These are phyloP conservation scores for Drosophila pegasa DNA, from an alignment of 2,888 invertebrate species.

Conservation along the genomic window DNA sequence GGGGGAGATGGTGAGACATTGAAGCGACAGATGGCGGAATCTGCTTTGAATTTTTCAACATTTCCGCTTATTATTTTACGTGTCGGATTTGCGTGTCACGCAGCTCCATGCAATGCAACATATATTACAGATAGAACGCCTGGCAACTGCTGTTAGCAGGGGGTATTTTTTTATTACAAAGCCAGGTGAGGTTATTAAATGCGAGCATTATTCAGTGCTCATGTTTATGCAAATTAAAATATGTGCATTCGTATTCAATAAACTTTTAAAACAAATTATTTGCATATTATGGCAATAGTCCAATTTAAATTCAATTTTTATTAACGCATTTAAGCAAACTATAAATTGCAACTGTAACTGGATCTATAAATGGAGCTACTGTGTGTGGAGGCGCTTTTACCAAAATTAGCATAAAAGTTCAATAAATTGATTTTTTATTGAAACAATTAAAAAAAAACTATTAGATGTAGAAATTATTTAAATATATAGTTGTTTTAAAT, in stretches of 20 bases:
- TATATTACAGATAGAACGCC: constrained; percentile 15
- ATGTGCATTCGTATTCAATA: constrained; percentile 72
- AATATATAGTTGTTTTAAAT: background rate
- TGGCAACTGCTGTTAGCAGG: constrained; percentile 6
- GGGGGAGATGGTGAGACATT: background rate
- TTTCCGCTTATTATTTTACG: constrained; percentile 81
- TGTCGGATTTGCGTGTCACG: constrained; percentile 78
- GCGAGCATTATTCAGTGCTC: constrained; percentile 14
- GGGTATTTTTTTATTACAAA: background rate
- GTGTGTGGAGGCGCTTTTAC: constrained; percentile 10
- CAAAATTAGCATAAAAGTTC: constrained; percentile 42
- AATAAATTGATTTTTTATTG: constrained; percentile 26
- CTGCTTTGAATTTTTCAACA: constrained; percentile 80
- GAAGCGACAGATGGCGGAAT: constrained; percentile 53
- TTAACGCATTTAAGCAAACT: constrained; percentile 34
- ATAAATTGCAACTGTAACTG: constrained; percentile 14
- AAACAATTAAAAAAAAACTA: background rate
- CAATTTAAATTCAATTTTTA: constrained; percentile 53
- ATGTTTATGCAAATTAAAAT: constrained; percentile 73
- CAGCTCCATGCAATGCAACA: constrained; percentile 46
- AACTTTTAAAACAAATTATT: constrained; percentile 61
- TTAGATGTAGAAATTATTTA: background rate
- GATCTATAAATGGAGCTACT: constrained; percentile 11
- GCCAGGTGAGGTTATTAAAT: background rate
- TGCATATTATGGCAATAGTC: constrained; percentile 61